phyloP scores from a whole-genome alignment of 1,140 invertebrate species.

The Coelopa frigida region DNA sequence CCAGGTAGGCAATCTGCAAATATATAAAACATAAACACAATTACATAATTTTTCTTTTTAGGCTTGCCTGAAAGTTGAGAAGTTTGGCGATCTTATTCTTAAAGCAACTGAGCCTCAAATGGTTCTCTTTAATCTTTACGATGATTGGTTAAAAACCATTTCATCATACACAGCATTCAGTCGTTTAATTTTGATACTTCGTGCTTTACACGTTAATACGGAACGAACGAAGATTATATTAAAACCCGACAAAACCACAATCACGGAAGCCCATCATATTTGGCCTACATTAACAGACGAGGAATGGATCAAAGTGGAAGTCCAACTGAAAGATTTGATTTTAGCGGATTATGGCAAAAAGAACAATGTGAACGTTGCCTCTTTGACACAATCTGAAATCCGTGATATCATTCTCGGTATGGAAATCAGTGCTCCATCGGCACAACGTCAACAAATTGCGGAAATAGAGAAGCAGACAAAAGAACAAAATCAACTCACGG shows the following conservation, averaged over 20 bases:
- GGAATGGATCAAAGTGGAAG: slow-evolving; percentile 99
- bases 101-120: slow-evolving; percentile 99
- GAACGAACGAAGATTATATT: slow-evolving; percentile 97
- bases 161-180: slow-evolving; percentile 97
- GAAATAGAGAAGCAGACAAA: slow-evolving; percentile 99
- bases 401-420: slow-evolving; percentile 99
- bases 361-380: slow-evolving; percentile 99
- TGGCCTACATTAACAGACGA: slow-evolving; percentile 97
- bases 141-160: slow-evolving; percentile 98
- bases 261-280: slow-evolving; percentile 98
- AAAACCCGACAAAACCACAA: slow-evolving; percentile 97
- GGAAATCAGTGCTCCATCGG: slow-evolving; percentile 98
- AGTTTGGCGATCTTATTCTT: slow-evolving; percentile 97
- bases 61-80: slow-evolving; percentile 93
- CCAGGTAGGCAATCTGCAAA: slow-evolving; percentile 56
- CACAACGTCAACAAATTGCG: slow-evolving; percentile 97
- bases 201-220: slow-evolving; percentile 97
- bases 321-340: slow-evolving; percentile 96
- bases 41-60: slow-evolving; percentile 5
- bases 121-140: slow-evolving; percentile 99
- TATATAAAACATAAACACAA: not conserved
- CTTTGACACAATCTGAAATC: slow-evolving; percentile 97
- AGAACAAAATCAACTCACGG: slow-evolving; percentile 96
- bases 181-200: slow-evolving; percentile 89
- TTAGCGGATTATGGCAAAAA: slow-evolving; percentile 99